phyloP scores from a whole-genome alignment of 2,113 vertebrate species.

The Labrus mixtus region DNA sequence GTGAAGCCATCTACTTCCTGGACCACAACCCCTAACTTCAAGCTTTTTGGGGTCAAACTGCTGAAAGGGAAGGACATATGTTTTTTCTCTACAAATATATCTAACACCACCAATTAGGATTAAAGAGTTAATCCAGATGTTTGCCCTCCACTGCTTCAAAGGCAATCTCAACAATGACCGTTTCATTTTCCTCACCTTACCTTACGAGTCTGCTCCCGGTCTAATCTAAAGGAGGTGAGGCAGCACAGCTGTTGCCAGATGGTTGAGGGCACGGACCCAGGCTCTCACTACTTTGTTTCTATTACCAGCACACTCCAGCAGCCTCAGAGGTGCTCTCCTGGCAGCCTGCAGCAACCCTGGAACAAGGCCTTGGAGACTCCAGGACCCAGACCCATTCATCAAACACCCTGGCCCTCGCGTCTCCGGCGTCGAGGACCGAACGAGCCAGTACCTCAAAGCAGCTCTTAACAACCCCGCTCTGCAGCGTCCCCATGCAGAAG shows the following conservation, averaged over 20 bases:
- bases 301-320: slow-evolving; percentile 32
- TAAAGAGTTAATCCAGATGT: too few species aligned
- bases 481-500: slow-evolving; percentile 42
- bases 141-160: too few species aligned
- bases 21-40: too few species aligned
- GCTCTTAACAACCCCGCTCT: slow-evolving; percentile 41
- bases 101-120: too few species aligned
- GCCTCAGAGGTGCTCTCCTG: slow-evolving; percentile 32
- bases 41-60: too few species aligned
- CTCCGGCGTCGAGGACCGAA: slow-evolving; percentile 20
- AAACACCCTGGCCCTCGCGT: slow-evolving; percentile 25
- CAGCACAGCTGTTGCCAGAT: slow-evolving; percentile 40
- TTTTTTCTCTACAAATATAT: too few species aligned
- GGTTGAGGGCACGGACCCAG: slow-evolving; percentile 15
- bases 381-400: slow-evolving; percentile 65
- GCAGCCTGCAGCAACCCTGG: slow-evolving; percentile 44
- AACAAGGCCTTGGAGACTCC: slow-evolving; percentile 61
- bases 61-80: too few species aligned
- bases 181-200: not conserved
- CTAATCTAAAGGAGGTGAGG: slow-evolving; percentile 4
- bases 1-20: too few species aligned
- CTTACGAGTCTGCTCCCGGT: not conserved
- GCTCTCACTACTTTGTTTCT: slow-evolving; percentile 47
- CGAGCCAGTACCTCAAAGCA: slow-evolving; percentile 39
- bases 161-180: slow-evolving; percentile 8